Evolutionary conservation across 2,113 vertebrate genomes (phyloP).

Genomic region (Microcebus griseorufus): DNA sequence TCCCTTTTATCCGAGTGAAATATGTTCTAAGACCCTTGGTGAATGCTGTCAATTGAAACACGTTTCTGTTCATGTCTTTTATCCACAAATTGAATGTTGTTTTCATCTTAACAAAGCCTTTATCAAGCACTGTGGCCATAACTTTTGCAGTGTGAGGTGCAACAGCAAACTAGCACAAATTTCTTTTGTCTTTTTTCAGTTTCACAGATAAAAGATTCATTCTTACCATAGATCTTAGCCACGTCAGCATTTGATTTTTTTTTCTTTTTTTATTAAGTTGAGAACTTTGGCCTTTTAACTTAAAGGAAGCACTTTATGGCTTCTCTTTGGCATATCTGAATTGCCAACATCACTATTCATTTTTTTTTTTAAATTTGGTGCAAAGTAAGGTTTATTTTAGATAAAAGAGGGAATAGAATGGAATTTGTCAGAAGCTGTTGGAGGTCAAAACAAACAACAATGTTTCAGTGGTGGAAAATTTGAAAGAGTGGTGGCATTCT

Average conservation of each 20-base stretch:
- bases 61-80: neutral
- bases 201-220: neutral
- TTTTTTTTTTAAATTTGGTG: constrained; percentile 30
- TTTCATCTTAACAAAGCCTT: neutral
- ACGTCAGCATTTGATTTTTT: neutral
- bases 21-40: neutral
- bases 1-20: neutral
- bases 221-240: neutral
- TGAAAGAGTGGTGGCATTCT: neutral
- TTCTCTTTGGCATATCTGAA: neutral
- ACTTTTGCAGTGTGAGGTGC: neutral
- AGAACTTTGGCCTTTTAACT: neutral
- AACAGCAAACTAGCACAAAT: neutral
- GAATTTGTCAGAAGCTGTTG: constrained; percentile 53
- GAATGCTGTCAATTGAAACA: neutral
- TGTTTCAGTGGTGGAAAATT: constrained; percentile 18
- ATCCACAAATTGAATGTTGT: neutral
- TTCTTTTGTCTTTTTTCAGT: neutral
- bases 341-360: neutral
- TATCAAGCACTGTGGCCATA: neutral
- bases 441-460: constrained; percentile 40
- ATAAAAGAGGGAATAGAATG: constrained; percentile 27
- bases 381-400: constrained; percentile 56
- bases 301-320: neutral
- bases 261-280: neutral